Percentiles rank a stretch among this genome's conserved stretches.
phyloP scores from a whole-genome alignment of 2,113 vertebrate genomes.

The Thinocorus orbignyianus region DNA sequence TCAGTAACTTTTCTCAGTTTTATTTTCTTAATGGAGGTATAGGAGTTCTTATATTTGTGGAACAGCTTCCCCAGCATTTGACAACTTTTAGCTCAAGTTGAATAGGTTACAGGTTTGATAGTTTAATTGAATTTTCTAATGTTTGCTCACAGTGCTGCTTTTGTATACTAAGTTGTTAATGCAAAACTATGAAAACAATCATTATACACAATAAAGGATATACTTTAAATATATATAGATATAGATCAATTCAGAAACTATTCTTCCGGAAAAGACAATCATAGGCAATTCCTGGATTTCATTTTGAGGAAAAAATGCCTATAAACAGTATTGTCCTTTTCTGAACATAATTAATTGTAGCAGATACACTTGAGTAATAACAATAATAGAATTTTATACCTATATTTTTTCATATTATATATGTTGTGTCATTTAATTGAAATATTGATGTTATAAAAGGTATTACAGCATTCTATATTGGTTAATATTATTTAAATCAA shows the following conservation, averaged over 20 bases:
- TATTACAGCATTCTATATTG: background rate
- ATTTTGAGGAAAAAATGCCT: background rate
- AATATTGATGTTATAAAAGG: background rate
- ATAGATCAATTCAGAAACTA: background rate
- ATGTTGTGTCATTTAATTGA: background rate
- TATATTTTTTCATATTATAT: background rate
- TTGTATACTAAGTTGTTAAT: background rate
- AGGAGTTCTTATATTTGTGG: background rate
- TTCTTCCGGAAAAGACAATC: background rate
- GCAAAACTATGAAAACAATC: background rate
- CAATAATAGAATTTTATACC: background rate
- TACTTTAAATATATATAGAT: background rate
- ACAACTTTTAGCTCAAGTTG: background rate
- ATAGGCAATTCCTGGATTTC: background rate
- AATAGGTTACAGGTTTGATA: background rate
- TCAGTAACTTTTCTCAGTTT: background rate
- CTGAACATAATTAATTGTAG: background rate
- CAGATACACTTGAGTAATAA: background rate
- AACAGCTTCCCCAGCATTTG: background rate
- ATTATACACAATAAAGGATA: background rate
- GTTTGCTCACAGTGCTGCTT: background rate
- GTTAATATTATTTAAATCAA: background rate
- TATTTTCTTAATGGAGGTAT: constrained; percentile 1
- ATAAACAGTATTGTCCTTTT: background rate
- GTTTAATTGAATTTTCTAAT: constrained; percentile 18